Base-by-base conservation (phyloP, 2,797 vertebrate genomes). In the Phoeniculus purpureus region DNA sequence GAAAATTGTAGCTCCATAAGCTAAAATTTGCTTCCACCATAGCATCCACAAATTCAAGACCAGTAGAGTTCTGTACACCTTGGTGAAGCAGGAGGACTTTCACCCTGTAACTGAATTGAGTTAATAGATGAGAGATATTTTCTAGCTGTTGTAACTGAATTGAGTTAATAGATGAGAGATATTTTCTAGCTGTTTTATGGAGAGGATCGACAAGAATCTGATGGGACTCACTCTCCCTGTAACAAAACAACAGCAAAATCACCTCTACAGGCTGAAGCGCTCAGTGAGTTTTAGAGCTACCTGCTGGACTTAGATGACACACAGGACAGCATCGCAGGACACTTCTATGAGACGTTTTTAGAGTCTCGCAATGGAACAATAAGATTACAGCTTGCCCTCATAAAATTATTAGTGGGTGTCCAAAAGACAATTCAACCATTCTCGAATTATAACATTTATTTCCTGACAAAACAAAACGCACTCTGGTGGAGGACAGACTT, bases 341-440 rank as follows among this genome's bases (percentile, higher is more conserved):
- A 27, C 13, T 71, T 51, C 43, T 75, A 3, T 2, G 11, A 19
- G 11, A 81, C 27, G 51, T 18, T 78, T 7, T 62, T 81, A 66
- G 37, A 32, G 27, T 73, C 31, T 90, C 34, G 26, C 40, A 52
- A 19, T 3, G 25, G 64, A 27, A 90, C 18, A 65, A 16, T 78
- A 85, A 88, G 59, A 70, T 59, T 66, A 13, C 22, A 84, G 8
- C 29, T 94, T 89, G 26, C 22, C 81, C 81, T 79, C 90, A 86
- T 65, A 74, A 89, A 84, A 73, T 55, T 85, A 85, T 34, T 23
- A 78, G 45, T 29, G 50, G 12, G 3, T 55, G 20, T 52, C 4
- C 32, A 86, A 78, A 61, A 34, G 47, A 29, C 4, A 66, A 25
- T 75, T 76, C 25, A 50, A 7, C 12, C 31, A 50, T 45, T 85